Conservation (phyloP, 2,113 vertebrate species). For the Ailuropoda melanoleuca region DNA sequence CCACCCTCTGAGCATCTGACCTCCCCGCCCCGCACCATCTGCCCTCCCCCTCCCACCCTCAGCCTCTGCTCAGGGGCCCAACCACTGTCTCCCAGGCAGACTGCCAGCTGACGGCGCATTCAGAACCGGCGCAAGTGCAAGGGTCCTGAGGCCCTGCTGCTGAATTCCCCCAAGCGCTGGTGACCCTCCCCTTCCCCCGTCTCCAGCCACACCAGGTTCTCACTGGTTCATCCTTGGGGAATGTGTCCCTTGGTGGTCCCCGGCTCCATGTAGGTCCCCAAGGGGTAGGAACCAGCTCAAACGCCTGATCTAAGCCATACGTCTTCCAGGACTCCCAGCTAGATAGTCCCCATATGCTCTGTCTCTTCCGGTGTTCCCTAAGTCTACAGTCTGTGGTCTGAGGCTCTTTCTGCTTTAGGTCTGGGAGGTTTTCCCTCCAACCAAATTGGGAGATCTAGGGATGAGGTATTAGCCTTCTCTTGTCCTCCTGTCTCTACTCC, state of each 20-base stretch:
- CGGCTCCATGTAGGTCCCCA: background rate
- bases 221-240: background rate
- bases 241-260: background rate
- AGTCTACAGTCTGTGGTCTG: background rate
- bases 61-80: background rate
- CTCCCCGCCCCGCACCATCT: background rate
- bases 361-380: background rate
- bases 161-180: background rate
- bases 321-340: background rate
- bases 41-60: background rate
- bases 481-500: background rate
- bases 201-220: background rate
- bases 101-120: background rate
- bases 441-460: background rate
- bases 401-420: background rate
- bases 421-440: background rate
- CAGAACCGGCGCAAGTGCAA: background rate
- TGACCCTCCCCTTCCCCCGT: background rate
- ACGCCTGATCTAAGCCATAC: background rate
- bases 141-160: fast-evolving
- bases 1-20: background rate
- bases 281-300: background rate
- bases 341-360: background rate
- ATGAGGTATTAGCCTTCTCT: background rate
- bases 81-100: background rate